Evolutionary conservation across 2,797 vertebrate genomes (phyloP).

Genomic region (Sebastes ruberrimus): DNA sequence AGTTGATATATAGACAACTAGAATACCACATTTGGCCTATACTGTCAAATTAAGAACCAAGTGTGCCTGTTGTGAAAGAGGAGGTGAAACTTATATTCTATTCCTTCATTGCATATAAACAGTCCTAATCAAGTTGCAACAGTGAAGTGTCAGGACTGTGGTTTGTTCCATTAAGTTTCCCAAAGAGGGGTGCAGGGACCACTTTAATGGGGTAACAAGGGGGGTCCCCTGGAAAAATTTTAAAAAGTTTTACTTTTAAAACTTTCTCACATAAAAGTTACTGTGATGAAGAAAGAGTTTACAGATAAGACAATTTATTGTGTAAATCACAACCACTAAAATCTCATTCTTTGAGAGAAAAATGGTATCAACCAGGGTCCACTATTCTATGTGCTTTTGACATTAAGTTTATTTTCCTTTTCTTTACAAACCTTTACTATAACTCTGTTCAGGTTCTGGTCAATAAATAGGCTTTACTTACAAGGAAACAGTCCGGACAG

Average conservation of each 20-base stretch:
- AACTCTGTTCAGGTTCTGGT: conserved; percentile 14
- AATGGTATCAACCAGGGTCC: background rate
- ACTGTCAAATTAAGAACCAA: background rate
- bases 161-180: background rate
- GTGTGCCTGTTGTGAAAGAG: background rate
- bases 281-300: background rate
- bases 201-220: background rate
- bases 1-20: background rate
- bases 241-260: background rate
- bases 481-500: conserved; percentile 86
- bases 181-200: conserved; percentile 23
- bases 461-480: conserved; percentile 82
- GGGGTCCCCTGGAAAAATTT: background rate
- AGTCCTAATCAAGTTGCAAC: background rate
- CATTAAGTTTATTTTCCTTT: background rate
- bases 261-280: background rate
- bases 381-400: background rate
- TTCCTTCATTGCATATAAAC: background rate
- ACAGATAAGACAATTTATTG: background rate
- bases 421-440: background rate
- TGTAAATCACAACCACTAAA: conserved; percentile 17
- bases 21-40: background rate
- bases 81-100: background rate
- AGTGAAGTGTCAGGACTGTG: background rate
- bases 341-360: conserved; percentile 3